Base-by-base conservation (phyloP, 2,113 vertebrate species). In the Cyphomyrus discorhynchus region DNA sequence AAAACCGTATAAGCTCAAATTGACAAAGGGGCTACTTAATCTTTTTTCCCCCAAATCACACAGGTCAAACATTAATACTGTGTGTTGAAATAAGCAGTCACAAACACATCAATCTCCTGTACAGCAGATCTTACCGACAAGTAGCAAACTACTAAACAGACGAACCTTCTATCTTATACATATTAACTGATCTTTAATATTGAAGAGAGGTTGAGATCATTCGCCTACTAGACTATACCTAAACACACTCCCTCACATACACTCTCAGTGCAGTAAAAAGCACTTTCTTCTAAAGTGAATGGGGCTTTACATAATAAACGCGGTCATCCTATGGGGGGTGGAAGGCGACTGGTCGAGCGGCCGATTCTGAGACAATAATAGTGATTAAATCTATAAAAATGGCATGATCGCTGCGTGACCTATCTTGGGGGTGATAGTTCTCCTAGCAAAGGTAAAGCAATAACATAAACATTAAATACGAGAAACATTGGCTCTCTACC, bases 271-370 rank as follows among this genome's bases (percentile, higher is more conserved):
- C 27, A 35, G 27, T 49, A 47, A 70, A 27, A 87, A 77, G 21
- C 24, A 31, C 17, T 66, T 83, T 88, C 19, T 52, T 82, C 27
- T 47, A 45, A 88, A 62, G 17, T 50, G 39, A 84, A 46, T 1
- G 31, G 27, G 21, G 42, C 56, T 56, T 89, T 91, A 84, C 88
- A 46, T 85, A 89, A 90, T 52, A 88, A 90, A 92, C 42, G 49
- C 42, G 35, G 17, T n/a, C 84, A 35, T 31, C 89, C 47, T 92
- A 84, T 56, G 90, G 86, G 53, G 89, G 50, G 87, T 83, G 70
- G 53, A 86, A 53, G 49, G 50, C 31, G 49, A 27, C 35, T 27
- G 42, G 45, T 35, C 56, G 56, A 77, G 42, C 5, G 15, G 17
- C 62, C 5, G 84, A 53, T 86, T 89, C 15, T 42, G 52, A 87